Base-by-base conservation (phyloP, 2,888 invertebrate species). In the Phaonia tiefii region DNA sequence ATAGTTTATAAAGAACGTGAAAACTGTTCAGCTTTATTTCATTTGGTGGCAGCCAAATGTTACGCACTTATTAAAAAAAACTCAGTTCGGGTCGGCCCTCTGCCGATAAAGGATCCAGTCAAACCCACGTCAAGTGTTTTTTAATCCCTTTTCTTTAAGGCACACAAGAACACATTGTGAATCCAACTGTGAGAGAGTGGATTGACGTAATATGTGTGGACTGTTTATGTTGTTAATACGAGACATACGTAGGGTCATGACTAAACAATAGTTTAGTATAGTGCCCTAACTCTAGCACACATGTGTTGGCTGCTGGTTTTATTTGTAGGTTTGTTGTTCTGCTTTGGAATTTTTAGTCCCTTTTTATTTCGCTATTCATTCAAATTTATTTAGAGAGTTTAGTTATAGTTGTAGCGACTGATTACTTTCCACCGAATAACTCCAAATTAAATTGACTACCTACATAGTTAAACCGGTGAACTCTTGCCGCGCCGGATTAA, bases 91-190 rank as follows among this genome's bases (percentile, higher is more conserved):
- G 54, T 49, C 58, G 63, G 13, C 74, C 49, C 71, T 71, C 49
- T 63, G 46, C 10, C 46, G 26, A 44, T 49, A 39, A 70, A 15
- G 44, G 67, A 78, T 42, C 70, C 54, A 72, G 51, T 74, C 54
- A 72, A 69, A 81, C 81, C 81, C 78, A 72, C 37, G 72, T 81
- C 78, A 78, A 81, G 78, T 78, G 75, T 75, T 72, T 74, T 49
- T 65, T 78, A 65, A 72, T 75, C 63, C 78, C 75, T 51, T 70
- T 63, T 17, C 39, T 39, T 78, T 73, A 67, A 22, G 31, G 58
- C 2, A 63, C 56, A 22, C 46, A 66, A 66, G 72, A 66, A 58
- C 69, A 60, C 46, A 31, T 31, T 31, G 3, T 31, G 31, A 31
- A 31, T 5, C 31, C 31, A 31, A 31, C 31, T 60, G 60, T 77